Evolutionary conservation across 2,888 invertebrate genomes (phyloP).

Genomic region (Synergus laeviventris): DNA sequence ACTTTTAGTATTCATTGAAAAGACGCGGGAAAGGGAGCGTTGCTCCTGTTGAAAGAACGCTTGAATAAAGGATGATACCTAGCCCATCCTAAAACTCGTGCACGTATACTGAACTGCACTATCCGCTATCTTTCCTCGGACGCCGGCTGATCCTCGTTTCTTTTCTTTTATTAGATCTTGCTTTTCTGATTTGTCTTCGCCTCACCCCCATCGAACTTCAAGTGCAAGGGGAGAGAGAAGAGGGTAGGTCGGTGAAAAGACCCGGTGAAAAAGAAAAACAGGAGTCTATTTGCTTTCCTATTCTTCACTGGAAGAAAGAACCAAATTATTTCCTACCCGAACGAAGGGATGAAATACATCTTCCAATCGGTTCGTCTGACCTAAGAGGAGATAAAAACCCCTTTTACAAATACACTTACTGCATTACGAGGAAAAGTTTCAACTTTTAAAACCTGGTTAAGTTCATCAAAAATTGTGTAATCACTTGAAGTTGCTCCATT

Average conservation of each 20-base stretch:
- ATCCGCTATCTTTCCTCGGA: constrained; percentile 50
- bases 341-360: not conserved
- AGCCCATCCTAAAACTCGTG: constrained; percentile 51
- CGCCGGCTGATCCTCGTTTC: constrained; percentile 38
- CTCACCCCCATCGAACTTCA: constrained; percentile 13
- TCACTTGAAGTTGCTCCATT: too few species aligned
- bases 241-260: not conserved
- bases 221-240: not conserved
- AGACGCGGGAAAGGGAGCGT: constrained; percentile 60
- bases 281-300: constrained; percentile 10
- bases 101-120: constrained; percentile 47
- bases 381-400: too few species aligned
- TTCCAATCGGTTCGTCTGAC: constrained; percentile 1
- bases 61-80: constrained; percentile 60
- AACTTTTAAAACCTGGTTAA: not conserved
- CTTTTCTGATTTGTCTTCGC: constrained; percentile 39
- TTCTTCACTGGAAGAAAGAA: not conserved
- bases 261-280: constrained; percentile 11
- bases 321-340: constrained; percentile 5
- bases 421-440: not conserved
- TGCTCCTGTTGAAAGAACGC: constrained; percentile 59
- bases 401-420: not conserved
- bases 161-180: constrained; percentile 46
- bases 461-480: too few species aligned
- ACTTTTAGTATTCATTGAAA: constrained; percentile 74